Evolutionary conservation across 2,797 vertebrate species (phyloP), one percentile per base, ranked within the genome.

Genomic region (Carduelis carduelis): DNA sequence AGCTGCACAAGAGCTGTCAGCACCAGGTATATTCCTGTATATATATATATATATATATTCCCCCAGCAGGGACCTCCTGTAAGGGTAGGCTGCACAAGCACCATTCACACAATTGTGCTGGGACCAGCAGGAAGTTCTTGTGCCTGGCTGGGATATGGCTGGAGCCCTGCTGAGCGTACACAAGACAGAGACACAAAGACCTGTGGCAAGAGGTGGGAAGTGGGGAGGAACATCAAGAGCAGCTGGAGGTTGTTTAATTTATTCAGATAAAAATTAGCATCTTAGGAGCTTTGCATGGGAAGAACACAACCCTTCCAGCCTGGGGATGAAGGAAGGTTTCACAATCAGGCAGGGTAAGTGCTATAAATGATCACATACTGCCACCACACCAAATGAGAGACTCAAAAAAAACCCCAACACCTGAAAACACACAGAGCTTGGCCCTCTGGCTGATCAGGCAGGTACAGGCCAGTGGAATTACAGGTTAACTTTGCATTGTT

Each of bases 151-250:
- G 32, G 30, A 14, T 50, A 9, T 2, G 22, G 27, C 5, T 75
- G 63, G 52, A 34, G 49, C 32, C 43, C 34, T n/a, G 32, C 46
- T 53, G 16, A 65, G 4, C 0, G 0, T 20, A 28, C 10, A 19
- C 35, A 24, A n/a, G 35, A 23, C 14, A 61, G n/a, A 87, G 12
- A 46, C 22, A 13, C 20, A 39, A 61, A 69, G 44, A 26, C 7
- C 12, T n/a, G 46, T 19, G 14, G 57, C 53, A 81, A 71, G 69
- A 90, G 49, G 30, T 35, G 34, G 44, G 63, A 32, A n/a, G 11
- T 2, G 17, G 32, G 27, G 22, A 77, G 6, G 59, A 84, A 17
- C 17, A 94, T 55, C 50, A 59, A 77, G 71, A 80, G 30, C 37
- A 85, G 75, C 52, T 85, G n/a, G 24, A 37, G 34, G 15, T 64